Evolutionary conservation across 2,888 invertebrate genomes (phyloP).

Genomic region (Leptarthrus brevirostris): DNA sequence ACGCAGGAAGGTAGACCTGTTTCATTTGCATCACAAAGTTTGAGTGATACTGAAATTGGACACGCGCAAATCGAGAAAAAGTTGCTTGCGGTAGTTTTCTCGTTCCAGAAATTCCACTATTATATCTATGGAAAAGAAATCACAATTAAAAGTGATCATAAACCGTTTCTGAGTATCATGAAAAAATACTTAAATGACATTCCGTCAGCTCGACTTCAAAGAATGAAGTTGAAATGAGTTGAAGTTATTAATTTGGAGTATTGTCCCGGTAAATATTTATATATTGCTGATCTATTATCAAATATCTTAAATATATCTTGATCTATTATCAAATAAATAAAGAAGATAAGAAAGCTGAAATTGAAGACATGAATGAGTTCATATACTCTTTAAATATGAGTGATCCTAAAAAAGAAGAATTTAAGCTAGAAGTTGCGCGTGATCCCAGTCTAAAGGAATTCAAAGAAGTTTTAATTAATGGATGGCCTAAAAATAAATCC

Average conservation of each 20-base stretch:
- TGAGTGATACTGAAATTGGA: constrained; percentile 56
- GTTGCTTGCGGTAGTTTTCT: constrained; percentile 53
- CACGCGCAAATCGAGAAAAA: constrained; percentile 54
- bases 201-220: constrained; percentile 49
- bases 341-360: constrained; percentile 42
- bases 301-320: constrained; percentile 36
- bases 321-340: constrained; percentile 45
- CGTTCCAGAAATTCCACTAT: constrained; percentile 53
- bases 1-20: constrained; percentile 48
- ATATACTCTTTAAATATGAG: constrained; percentile 54
- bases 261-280: constrained; percentile 55
- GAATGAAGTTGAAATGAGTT: constrained; percentile 52
- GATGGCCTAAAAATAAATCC: not conserved
- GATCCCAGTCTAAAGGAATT: constrained; percentile 1
- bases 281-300: constrained; percentile 54
- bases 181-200: constrained; percentile 52
- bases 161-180: constrained; percentile 51
- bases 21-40: constrained; percentile 56
- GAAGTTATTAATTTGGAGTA: constrained; percentile 51
- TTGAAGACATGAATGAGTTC: constrained; percentile 49
- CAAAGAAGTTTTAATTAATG: too few species aligned
- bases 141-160: constrained; percentile 52
- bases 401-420: constrained; percentile 48
- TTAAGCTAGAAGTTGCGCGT: constrained; percentile 41
- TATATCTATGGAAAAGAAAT: constrained; percentile 53